These are phyloP conservation scores for Ursus arctos DNA, from an alignment of 2,113 vertebrate species.

Conservation along the genomic window DNA sequence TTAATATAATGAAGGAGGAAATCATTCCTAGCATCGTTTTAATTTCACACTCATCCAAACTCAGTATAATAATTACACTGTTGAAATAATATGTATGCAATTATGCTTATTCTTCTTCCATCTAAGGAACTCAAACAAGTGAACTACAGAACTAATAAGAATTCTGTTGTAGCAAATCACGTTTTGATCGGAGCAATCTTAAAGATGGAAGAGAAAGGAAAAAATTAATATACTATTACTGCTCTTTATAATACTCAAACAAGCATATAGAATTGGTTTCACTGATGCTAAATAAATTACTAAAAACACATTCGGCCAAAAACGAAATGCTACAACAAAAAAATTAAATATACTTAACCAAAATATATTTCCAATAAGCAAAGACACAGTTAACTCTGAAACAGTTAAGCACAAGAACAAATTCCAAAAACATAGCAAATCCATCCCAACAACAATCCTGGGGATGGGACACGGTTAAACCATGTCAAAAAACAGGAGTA, in stretches of 20 bases:
- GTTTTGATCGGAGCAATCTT: conserved; percentile 37
- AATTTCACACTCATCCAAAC: conserved; percentile 49
- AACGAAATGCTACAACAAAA: conserved; percentile 10
- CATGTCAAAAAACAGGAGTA: not conserved
- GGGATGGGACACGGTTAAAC: not conserved
- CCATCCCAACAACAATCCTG: not conserved
- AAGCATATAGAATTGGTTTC: conserved; percentile 16
- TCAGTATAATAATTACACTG: conserved; percentile 39
- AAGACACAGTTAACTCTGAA: conserved; percentile 11
- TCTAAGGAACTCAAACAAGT: conserved; percentile 22
- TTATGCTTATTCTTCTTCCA: conserved; percentile 33
- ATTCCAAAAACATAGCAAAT: conserved; percentile 19
- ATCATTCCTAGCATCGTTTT: conserved; percentile 44
- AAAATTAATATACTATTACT: conserved; percentile 19
- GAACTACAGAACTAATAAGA: conserved; percentile 4
- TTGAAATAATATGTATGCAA: conserved; percentile 22
- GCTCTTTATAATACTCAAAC: conserved; percentile 10
- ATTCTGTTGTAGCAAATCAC: conserved; percentile 23
- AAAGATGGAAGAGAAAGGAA: conserved; percentile 11
- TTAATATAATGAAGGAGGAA: conserved; percentile 42
- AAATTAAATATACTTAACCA: conserved; percentile 41
- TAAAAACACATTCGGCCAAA: conserved; percentile 8
- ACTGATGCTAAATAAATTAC: conserved; percentile 24
- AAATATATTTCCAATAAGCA: conserved; percentile 43
- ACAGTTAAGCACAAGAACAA: not conserved